Evolutionary conservation across 64 coral and sea anemone genomes (phyloP).

Genomic region (Dendronephthya gigantea): DNA sequence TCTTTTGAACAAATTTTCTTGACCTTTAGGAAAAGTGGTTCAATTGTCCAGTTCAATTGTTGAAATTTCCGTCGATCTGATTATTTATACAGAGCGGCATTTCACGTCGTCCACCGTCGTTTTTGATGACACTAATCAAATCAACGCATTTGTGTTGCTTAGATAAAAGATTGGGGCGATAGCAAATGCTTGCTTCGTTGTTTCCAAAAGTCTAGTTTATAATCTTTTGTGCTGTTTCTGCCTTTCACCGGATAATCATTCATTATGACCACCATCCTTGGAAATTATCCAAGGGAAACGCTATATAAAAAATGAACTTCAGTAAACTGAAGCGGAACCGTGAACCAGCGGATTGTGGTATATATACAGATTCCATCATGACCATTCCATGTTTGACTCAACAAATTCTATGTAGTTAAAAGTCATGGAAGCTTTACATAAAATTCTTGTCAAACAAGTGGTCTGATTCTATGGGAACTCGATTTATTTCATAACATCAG

Average conservation of each 20-base stretch:
- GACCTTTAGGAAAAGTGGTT: neutral
- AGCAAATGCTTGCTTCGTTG: neutral
- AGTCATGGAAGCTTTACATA: no score
- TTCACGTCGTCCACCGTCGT: neutral
- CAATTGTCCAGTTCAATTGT: neutral
- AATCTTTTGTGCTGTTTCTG: neutral
- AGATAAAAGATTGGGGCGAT: neutral
- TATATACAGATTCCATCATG: no score
- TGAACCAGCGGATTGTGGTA: no score
- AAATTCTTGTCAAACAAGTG: no score
- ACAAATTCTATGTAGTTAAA: no score
- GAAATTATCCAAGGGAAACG: neutral
- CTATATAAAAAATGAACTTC: no score
- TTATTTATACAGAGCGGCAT: neutral
- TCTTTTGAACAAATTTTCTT: no score
- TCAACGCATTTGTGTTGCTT: neutral
- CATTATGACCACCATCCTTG: neutral
- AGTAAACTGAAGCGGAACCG: no score
- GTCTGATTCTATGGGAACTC: no score
- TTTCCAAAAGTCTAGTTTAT: neutral
- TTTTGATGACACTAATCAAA: neutral
- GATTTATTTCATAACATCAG: no score
- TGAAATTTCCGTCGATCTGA: neutral
- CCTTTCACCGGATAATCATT: neutral
- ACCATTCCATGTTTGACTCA: no score